These are phyloP conservation scores for Anniella stebbinsi DNA, from an alignment of 2,797 vertebrate species.

Conservation along the genomic window DNA sequence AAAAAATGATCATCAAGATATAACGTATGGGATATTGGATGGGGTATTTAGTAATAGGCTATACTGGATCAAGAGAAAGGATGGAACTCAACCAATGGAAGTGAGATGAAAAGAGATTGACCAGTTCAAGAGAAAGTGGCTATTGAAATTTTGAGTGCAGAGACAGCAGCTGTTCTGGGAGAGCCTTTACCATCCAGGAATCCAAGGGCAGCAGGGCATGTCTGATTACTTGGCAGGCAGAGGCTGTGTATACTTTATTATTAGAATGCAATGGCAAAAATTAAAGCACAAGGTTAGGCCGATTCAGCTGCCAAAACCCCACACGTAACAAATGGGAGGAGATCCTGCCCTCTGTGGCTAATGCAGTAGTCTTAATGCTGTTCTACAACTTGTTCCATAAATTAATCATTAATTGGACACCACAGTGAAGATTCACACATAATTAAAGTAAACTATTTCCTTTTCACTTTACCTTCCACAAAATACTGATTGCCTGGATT, in stretches of 20 bases:
- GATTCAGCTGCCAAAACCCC: background rate
- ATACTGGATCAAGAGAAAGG: background rate
- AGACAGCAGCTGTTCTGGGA: background rate
- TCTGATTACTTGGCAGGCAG: slow-evolving; percentile 16
- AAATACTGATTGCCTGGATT: background rate
- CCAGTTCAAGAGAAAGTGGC: background rate
- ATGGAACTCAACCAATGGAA: background rate
- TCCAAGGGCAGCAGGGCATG: slow-evolving; percentile 27
- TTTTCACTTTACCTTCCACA: background rate
- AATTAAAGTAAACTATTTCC: background rate
- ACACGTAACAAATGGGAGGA: background rate
- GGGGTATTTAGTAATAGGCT: background rate
- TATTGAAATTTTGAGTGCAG: slow-evolving; percentile 5
- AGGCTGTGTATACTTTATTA: slow-evolving; percentile 10
- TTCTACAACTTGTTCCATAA: background rate
- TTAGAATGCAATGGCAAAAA: slow-evolving; percentile 21
- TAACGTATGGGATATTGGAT: background rate
- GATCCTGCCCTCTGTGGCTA: background rate
- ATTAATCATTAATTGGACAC: background rate
- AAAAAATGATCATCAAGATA: no score
- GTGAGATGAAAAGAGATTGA: background rate
- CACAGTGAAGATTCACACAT: background rate
- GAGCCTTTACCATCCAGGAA: slow-evolving; percentile 34
- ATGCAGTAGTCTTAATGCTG: background rate
- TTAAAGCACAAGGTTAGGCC: background rate